A percentile compares a stretch with the other conserved stretches of the same genome.
phyloP scores from a whole-genome alignment of 2,113 vertebrate genomes.

The Anthoscopus minutus region DNA sequence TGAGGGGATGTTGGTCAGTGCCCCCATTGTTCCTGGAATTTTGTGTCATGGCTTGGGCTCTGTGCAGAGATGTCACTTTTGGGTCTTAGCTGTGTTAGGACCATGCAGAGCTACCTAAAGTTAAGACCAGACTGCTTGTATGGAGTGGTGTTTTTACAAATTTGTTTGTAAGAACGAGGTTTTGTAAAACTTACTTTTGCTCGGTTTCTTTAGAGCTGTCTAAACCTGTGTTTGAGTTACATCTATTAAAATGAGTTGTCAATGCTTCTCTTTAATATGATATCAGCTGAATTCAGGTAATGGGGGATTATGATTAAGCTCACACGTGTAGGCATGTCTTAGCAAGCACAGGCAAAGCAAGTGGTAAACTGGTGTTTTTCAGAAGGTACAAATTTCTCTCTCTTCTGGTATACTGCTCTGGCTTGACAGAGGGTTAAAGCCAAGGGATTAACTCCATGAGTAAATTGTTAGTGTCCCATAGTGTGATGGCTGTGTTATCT shows the following conservation, averaged over 20 bases:
- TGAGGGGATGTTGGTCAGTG: background rate
- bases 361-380: background rate
- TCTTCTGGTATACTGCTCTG: background rate
- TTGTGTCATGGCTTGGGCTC: background rate
- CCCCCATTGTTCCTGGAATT: background rate
- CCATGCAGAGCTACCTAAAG: background rate
- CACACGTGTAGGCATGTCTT: background rate
- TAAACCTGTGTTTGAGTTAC: background rate
- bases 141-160: background rate
- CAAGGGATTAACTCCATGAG: background rate
- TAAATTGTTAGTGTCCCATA: background rate
- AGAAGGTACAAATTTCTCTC: background rate
- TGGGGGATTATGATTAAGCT: background rate
- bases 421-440: background rate
- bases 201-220: background rate
- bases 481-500: background rate
- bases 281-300: background rate
- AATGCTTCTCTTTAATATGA: background rate
- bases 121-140: background rate
- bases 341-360: background rate
- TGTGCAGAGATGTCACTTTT: background rate
- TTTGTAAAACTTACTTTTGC: background rate
- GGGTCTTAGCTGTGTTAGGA: background rate
- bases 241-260: background rate
- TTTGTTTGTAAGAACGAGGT: accelerated